Percentiles rank a stretch among this genome's conserved stretches.
Evolutionary conservation across 30 jellyfish, hydroid and myxozoan species (phyloP).

Genomic region (Hydractinia symbiolongicarpus): DNA sequence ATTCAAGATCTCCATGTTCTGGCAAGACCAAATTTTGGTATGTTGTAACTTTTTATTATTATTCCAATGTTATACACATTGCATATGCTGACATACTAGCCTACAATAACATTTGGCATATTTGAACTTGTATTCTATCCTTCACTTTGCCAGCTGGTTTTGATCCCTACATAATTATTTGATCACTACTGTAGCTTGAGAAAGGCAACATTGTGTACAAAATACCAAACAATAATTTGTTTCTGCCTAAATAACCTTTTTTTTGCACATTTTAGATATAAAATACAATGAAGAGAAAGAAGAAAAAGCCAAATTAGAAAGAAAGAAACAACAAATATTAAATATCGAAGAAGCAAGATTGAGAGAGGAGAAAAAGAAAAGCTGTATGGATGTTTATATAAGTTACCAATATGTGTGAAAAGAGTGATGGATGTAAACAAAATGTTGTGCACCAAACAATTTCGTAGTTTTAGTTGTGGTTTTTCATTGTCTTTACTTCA

Average conservation of each 20-base stretch:
- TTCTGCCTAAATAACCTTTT: not conserved
- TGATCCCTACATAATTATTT: no score
- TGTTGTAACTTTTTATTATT: not conserved
- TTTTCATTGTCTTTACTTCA: no score
- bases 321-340: slow-evolving; percentile 62
- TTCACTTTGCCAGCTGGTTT: no score
- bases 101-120: no score
- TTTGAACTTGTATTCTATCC: no score
- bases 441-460: no score
- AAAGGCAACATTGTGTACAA: no score
- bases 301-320: slow-evolving; percentile 50
- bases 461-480: not conserved
- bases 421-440: no score
- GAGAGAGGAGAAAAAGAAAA: slow-evolving; percentile 72
- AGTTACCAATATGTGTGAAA: no score
- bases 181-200: no score
- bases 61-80: not conserved
- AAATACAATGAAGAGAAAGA: slow-evolving; percentile 64
- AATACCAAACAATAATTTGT: not conserved
- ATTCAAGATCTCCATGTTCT: slow-evolving; percentile 69
- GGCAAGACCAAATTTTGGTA: slow-evolving; percentile 87
- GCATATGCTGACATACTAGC: not conserved
- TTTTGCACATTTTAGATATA: slow-evolving; percentile 37
- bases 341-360: slow-evolving; percentile 81
- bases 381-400: not conserved